A percentile compares a stretch with the other conserved stretches of the same genome.
Conservation (phyloP, 2,113 vertebrate genomes). For the Psophia crepitans region DNA sequence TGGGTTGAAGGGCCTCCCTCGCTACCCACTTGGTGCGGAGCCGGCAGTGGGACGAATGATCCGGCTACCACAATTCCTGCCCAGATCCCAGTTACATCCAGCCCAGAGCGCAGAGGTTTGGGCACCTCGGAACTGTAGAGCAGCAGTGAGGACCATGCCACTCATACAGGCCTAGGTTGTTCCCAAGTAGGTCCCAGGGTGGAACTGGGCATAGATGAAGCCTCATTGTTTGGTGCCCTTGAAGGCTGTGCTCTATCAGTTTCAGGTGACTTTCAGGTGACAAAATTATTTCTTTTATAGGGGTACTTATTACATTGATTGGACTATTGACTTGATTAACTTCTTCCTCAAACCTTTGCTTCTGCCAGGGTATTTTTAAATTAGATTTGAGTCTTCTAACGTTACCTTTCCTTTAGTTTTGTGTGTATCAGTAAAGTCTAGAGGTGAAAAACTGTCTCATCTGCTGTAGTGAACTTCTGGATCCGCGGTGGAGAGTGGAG, state of each 20-base stretch:
- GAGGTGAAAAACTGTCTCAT: background rate
- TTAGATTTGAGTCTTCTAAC: background rate
- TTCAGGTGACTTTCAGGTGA: background rate
- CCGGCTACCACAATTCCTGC: background rate
- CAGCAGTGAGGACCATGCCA: background rate
- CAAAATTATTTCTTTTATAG: background rate
- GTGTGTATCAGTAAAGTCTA: background rate
- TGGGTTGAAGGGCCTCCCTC: background rate
- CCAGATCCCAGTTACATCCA: background rate
- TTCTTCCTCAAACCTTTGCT: background rate
- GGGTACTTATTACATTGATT: background rate
- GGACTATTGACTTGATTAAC: background rate
- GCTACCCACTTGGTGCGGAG: background rate
- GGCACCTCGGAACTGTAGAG: background rate
- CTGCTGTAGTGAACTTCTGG: background rate
- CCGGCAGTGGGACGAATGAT: background rate
- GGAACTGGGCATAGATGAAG: background rate
- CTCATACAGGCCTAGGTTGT: background rate
- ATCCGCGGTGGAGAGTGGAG: background rate
- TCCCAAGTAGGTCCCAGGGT: background rate
- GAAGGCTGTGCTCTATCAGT: background rate
- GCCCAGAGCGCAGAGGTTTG: background rate
- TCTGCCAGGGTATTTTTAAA: conserved; percentile 28
- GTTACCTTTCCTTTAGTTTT: background rate
- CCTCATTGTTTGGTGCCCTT: background rate